phyloP scores from a whole-genome alignment of 2,888 invertebrate species.

The Vanessa cardui region DNA sequence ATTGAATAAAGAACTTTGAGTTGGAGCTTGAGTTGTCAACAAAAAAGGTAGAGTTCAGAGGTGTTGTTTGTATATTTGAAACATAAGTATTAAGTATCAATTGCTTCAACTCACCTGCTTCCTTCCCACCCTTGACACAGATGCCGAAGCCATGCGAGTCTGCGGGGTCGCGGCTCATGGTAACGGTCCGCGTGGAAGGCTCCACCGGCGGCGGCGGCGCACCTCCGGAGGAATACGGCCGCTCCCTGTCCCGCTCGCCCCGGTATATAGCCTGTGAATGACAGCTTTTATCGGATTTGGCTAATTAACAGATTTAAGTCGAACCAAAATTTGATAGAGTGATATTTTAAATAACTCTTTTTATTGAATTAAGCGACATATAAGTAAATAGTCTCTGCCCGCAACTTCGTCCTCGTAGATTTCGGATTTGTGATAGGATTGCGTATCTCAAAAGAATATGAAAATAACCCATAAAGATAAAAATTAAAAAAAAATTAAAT shows the following conservation, averaged over 20 bases:
- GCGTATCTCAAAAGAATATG: no score
- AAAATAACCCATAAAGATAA: no score
- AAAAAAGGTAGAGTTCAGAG: background rate
- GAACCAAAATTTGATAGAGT: background rate
- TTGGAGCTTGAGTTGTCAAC: no score
- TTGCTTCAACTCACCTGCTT: conserved; percentile 85
- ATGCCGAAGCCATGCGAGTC: conserved; percentile 93
- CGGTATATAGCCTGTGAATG: conserved; percentile 79
- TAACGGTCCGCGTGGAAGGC: conserved; percentile 91
- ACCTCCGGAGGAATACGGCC: conserved; percentile 82
- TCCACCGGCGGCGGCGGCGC: conserved; percentile 87
- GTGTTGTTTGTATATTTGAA: background rate
- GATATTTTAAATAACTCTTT: background rate
- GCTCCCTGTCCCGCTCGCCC: conserved; percentile 71
- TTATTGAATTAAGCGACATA: background rate
- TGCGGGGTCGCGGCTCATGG: conserved; percentile 92
- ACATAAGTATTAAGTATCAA: background rate
- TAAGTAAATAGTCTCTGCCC: no score
- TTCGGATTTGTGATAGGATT: no score
- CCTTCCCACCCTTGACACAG: conserved; percentile 95
- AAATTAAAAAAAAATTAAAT: no score
- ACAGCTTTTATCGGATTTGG: background rate
- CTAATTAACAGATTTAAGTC: background rate
- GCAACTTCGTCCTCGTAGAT: no score
- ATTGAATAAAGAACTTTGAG: no score